Percentiles rank a stretch among this genome's conserved stretches.
Conservation (phyloP, 2,797 vertebrate species). For the Threskiornis aethiopicus region DNA sequence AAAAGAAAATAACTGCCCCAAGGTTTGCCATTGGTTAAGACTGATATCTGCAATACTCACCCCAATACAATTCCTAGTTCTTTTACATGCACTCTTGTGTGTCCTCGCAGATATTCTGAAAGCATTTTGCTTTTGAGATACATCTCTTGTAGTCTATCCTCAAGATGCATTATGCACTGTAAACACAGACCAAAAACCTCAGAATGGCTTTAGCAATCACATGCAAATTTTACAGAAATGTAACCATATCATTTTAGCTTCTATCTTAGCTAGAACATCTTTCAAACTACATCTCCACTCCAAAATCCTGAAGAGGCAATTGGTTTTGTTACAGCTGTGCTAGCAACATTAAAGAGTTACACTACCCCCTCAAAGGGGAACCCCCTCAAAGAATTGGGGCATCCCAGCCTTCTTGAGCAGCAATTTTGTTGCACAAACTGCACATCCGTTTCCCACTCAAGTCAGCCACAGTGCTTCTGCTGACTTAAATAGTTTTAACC, state of each 20-base stretch:
- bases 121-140: constrained; percentile 90
- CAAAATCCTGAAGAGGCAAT: background rate
- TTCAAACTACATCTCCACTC: background rate
- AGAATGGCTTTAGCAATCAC: background rate
- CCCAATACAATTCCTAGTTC: constrained; percentile 84
- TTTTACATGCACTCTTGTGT: constrained; percentile 85
- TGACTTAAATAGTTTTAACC: background rate
- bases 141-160: constrained; percentile 86
- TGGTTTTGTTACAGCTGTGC: background rate
- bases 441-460: background rate
- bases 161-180: constrained; percentile 89
- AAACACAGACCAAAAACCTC: constrained; percentile 3
- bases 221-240: background rate
- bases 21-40: background rate
- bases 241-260: background rate
- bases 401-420: background rate
- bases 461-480: background rate
- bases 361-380: background rate
- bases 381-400: background rate
- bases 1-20: background rate
- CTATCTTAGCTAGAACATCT: background rate
- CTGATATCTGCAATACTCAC: constrained; percentile 69
- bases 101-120: constrained; percentile 86
- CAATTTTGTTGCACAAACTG: background rate
- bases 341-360: background rate